Evolutionary conservation across 2,113 vertebrate genomes (phyloP).

Genomic region (Xiphophorus couchianus): DNA sequence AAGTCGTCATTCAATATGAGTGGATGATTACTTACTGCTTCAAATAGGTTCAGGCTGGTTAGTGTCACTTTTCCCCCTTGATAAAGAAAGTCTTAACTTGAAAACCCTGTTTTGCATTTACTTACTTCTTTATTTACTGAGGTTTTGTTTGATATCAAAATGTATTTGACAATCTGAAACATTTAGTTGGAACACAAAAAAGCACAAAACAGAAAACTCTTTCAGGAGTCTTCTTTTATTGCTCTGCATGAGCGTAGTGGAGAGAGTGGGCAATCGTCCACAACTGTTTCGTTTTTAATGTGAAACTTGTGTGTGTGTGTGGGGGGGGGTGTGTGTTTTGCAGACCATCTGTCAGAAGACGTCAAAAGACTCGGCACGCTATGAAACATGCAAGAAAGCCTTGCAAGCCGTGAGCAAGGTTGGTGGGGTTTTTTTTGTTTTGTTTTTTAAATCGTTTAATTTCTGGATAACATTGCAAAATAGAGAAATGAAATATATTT

Average conservation of each 20-base stretch:
- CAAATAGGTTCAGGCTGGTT: background rate
- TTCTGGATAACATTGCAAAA: background rate
- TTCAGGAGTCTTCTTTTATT: background rate
- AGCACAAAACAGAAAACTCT: background rate
- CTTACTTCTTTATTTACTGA: background rate
- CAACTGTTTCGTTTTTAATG: background rate
- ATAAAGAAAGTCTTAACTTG: background rate
- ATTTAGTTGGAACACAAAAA: background rate
- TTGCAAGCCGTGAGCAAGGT: slow-evolving; percentile 97
- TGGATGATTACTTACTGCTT: background rate
- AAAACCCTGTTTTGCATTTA: background rate
- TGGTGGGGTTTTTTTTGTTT: slow-evolving; percentile 75
- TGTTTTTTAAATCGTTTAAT: background rate
- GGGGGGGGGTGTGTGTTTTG: slow-evolving; percentile 34
- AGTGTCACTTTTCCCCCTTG: too few relatives aligned
- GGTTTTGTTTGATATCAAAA: background rate
- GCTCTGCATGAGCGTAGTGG: background rate
- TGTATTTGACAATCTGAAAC: background rate
- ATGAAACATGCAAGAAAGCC: slow-evolving; percentile 87
- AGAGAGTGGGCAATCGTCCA: background rate
- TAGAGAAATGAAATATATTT: background rate
- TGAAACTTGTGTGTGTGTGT: background rate
- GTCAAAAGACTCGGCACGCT: slow-evolving; percentile 85
- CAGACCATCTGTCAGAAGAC: slow-evolving; percentile 99
- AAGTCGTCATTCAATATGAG: background rate